Evolutionary conservation across 2,113 vertebrate genomes (phyloP), one percentile per base, ranked within the genome.

Genomic region (Nematolebias whitei): DNA sequence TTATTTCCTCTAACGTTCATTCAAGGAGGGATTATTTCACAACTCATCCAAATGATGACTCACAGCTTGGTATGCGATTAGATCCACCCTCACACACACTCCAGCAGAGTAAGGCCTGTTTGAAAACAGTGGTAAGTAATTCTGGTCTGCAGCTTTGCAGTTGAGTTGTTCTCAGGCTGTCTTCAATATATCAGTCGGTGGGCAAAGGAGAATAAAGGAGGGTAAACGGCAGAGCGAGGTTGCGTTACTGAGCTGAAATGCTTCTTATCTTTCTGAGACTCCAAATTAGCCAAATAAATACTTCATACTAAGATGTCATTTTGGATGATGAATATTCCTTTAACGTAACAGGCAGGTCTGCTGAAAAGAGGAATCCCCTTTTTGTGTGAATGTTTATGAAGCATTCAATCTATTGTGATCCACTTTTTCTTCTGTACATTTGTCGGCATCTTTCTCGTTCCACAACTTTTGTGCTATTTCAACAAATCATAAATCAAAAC

Each of bases 41-140:
- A 86, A 82, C 74, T 79, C 84, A 85, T 86, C 84, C 70, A 63
- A 83, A 74, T 6, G 24, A 85, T 88, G 89, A 90, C 83, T 90
- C 86, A 89, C 5, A 7, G 58, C 39, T 79, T 63, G 75, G 70
- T 74, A 79, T 80, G 80, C 64, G 76, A 88, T 85, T 76, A 66
- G 75, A 68, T 75, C 66, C 58, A 67, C 71, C 64, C 55, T 63
- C 59, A 55, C 24, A 74, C 19, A 26, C 22, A 63, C 49, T 19
- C 9, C 51, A 55, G 29, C 1, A 26, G 39, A 65, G 35, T 14
- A 63, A 58, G 65, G 63, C 52, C n/a, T 47, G 8, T n/a, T 56
- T 41, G 23, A 19, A 1, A 35, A 35, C 32, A 35, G 32, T 10
- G 5, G 2, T 35, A 35, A 14, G 22, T 7, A 43, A 45, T 23